Evolutionary conservation across 2,888 invertebrate genomes (phyloP).

Genomic region (Mythimna lalbum): DNA sequence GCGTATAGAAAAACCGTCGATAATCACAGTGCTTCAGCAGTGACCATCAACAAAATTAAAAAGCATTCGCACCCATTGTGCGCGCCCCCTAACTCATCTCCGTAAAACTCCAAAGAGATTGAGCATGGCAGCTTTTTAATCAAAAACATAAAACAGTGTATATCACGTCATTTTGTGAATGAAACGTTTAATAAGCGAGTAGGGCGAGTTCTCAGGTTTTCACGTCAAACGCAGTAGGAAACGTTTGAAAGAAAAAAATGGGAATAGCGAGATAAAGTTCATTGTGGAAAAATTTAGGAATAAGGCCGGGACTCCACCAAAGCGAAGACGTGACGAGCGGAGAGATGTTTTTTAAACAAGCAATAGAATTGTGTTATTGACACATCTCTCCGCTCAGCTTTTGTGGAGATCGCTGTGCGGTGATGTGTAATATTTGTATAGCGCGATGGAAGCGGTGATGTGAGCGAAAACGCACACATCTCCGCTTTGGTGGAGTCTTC

Average conservation of each 20-base stretch:
- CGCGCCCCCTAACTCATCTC: constrained; percentile 18
- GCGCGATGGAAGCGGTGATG: no score
- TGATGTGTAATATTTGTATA: no score
- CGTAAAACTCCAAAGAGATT: constrained; percentile 54
- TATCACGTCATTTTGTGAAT: constrained; percentile 63
- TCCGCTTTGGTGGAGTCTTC: no score
- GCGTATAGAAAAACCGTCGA: neutral
- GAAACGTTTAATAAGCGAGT: constrained; percentile 65
- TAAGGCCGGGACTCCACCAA: no score
- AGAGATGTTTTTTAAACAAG: no score
- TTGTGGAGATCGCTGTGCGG: no score
- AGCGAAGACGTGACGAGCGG: no score
- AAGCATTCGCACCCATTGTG: constrained; percentile 12
- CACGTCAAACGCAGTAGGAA: constrained; percentile 71
- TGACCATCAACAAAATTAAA: neutral
- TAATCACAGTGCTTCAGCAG: neutral
- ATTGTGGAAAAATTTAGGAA: constrained; percentile 47
- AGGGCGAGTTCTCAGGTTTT: constrained; percentile 60
- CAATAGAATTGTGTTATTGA: no score
- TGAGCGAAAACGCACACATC: no score
- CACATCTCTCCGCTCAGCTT: no score
- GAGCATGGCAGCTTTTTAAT: constrained; percentile 71
- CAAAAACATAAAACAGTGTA: constrained; percentile 68
- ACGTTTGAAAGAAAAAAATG: constrained; percentile 51
- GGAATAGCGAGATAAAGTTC: constrained; percentile 62